Percentiles rank a stretch among this genome's conserved stretches.
Evolutionary conservation across 1,140 invertebrate genomes (phyloP).

Genomic region (Heliconius eleuchia): DNA sequence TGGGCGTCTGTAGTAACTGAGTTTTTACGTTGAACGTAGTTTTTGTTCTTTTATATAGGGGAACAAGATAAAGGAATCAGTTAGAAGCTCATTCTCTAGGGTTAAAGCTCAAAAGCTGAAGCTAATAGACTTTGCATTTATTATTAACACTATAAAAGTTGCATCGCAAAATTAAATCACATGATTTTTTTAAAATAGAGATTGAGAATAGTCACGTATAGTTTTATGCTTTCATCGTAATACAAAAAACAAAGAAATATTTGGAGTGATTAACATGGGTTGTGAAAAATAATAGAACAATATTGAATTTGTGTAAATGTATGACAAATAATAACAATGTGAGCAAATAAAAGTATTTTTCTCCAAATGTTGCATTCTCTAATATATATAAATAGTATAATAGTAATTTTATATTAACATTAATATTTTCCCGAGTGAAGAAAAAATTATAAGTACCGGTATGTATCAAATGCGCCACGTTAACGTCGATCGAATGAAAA

Average conservation of each 20-base stretch:
- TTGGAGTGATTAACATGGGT: too few species aligned
- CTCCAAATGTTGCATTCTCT: neutral
- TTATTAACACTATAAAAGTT: neutral
- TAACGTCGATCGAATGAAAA: neutral
- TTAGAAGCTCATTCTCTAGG: slow-evolving; percentile 31
- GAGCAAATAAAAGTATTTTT: neutral
- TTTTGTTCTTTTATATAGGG: slow-evolving; percentile 56
- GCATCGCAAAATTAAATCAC: neutral
- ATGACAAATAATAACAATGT: neutral
- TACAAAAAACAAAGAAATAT: too few species aligned
- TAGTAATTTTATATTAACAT: neutral
- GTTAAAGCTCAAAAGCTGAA: slow-evolving; percentile 25
- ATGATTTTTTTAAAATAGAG: neutral
- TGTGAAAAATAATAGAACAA: too few species aligned
- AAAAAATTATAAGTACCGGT: neutral
- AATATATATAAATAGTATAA: neutral
- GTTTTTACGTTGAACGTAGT: slow-evolving; percentile 68
- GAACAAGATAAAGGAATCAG: slow-evolving; percentile 44
- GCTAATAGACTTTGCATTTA: slow-evolving; percentile 13
- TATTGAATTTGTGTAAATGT: too few species aligned
- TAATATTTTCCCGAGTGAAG: neutral
- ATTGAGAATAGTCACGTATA: too few species aligned
- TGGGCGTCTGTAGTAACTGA: slow-evolving; percentile 70
- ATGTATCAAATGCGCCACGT: neutral
- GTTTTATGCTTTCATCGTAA: too few species aligned